These are phyloP conservation scores for Miichthys miiuy DNA, from an alignment of 2,797 vertebrate species.

Conservation along the genomic window DNA sequence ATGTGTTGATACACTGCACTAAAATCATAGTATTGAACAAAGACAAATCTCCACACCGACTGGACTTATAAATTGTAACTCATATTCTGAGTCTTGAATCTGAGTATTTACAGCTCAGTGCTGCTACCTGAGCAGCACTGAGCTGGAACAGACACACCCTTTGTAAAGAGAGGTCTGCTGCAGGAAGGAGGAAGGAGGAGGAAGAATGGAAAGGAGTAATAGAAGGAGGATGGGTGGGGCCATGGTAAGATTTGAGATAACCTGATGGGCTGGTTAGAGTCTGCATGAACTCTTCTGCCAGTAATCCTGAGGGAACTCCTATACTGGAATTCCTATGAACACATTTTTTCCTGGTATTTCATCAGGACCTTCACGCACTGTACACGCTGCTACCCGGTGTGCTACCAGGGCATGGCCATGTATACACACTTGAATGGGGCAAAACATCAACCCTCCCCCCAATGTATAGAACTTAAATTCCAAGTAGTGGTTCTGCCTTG, in stretches of 20 bases:
- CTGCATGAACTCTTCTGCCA: background rate
- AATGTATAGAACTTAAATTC: background rate
- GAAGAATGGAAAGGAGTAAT: conserved; percentile 10
- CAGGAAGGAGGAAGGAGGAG: conserved; percentile 34
- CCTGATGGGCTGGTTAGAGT: conserved; percentile 23
- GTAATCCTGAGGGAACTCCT: conserved; percentile 1
- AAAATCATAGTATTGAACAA: background rate
- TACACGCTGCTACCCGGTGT: no score
- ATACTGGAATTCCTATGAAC: background rate
- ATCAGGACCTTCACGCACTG: no score
- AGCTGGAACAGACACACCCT: conserved; percentile 77
- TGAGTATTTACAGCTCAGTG: background rate
- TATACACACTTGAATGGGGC: background rate
- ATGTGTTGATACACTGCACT: background rate
- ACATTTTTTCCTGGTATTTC: no score
- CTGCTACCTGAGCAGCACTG: conserved; percentile 56
- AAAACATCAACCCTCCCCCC: background rate
- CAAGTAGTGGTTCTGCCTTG: background rate
- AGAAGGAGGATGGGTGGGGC: conserved; percentile 39
- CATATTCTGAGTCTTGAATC: background rate
- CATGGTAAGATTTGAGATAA: conserved; percentile 19
- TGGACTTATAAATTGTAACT: background rate
- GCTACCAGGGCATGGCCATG: background rate
- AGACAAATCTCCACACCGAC: background rate
- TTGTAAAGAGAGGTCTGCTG: conserved; percentile 67